Percentiles rank a stretch among this genome's conserved stretches.
These are phyloP conservation scores for Alligator mississippiensis DNA, from an alignment of 2,113 vertebrate species.

Conservation along the genomic window DNA sequence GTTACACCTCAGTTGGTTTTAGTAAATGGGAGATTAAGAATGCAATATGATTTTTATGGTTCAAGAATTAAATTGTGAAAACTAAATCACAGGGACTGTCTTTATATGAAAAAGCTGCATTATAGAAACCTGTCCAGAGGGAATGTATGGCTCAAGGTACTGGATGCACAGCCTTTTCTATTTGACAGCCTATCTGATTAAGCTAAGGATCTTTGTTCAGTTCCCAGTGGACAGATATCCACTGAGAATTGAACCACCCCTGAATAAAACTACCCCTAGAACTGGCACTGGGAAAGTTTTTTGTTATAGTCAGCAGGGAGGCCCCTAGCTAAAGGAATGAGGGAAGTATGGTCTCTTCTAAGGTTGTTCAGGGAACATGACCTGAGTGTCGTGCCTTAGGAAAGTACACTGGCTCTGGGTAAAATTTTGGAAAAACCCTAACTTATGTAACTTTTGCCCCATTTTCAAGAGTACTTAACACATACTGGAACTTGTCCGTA, in stretches of 20 bases:
- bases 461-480: background rate
- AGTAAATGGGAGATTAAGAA: background rate
- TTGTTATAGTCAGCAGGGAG: background rate
- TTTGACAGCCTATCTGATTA: too few species aligned
- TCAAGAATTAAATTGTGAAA: background rate
- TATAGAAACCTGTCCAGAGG: background rate
- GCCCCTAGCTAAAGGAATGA: constrained; percentile 1
- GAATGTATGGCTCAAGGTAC: background rate
- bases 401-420: background rate
- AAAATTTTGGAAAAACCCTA: background rate
- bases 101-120: background rate
- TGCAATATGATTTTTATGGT: background rate
- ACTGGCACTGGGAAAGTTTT: background rate
- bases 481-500: background rate
- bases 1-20: background rate
- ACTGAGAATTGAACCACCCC: background rate
- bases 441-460: background rate
- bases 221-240: background rate
- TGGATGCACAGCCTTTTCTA: background rate
- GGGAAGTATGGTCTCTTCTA: background rate
- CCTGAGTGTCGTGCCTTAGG: background rate
- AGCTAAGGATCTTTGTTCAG: background rate
- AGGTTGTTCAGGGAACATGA: constrained; percentile 2
- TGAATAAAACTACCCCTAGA: background rate
- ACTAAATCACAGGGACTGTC: background rate